Base-by-base conservation (phyloP, 2,888 invertebrate species). In the Plebejus argus region DNA sequence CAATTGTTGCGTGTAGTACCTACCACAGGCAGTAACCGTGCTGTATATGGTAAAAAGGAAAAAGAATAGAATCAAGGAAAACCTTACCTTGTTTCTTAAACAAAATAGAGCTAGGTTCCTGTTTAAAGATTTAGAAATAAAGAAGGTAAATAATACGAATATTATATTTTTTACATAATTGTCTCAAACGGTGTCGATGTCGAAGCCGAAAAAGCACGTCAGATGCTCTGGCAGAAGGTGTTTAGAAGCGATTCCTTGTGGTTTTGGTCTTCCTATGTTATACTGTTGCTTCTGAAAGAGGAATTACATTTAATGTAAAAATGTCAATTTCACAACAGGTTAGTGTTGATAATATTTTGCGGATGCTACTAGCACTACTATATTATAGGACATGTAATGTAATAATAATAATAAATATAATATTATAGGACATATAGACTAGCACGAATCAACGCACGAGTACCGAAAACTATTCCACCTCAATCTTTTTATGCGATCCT, bases 171-270 rank as follows among this genome's bases (percentile, higher is more conserved):
- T 45, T 45, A 45, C 2, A 10, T 53, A 53, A 18, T 18, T 18
- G 18, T 53, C 15, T 66, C 83, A 85, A 72, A 90, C 79, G 23
- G 90, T 89, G 23, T 93, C 91, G 72, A 93, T 91, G 15, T 92
- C 92, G 78, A 94, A 91, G 71, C 90, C 89, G 80, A 94, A 90
- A 78, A 94, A 93, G 79, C 94, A 94, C 1, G 95, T 95, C 20
- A 95, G 87, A 77, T 91, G 89, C 49, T 94, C 94, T 0, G 95
- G 95, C 12, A 89, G 82, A 1, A 81, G 1, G 78, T 89, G 90
- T 76, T 88, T 86, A 4, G 85, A 66, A 66, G 28, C 23, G 23
- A 23, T 6, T 28, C 66, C 28, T 15, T 28, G 15, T 0, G 66
- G 15, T 3, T 33, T 66, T 18, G 28, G 12, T 7, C 15, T 28